These are phyloP conservation scores for Chanos chanos DNA, from an alignment of 2,797 vertebrate species.

Conservation along the genomic window DNA sequence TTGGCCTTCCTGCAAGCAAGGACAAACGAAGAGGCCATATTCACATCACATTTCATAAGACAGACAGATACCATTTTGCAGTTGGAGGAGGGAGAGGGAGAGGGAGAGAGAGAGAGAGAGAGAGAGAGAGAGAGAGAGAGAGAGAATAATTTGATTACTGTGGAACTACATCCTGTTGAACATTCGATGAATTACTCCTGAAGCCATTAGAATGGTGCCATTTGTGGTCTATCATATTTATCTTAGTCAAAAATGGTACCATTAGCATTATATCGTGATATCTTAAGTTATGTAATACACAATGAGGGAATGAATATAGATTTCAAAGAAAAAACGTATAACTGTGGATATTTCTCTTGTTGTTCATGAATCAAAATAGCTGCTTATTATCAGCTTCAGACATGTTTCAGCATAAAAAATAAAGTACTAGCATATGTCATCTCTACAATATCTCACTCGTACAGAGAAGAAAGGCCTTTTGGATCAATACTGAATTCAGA, in stretches of 20 bases:
- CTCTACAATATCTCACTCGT: too few species aligned
- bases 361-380: too few species aligned
- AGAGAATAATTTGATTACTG: constrained; percentile 12
- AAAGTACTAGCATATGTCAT: too few species aligned
- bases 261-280: not conserved
- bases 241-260: not conserved
- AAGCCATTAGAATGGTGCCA: not conserved
- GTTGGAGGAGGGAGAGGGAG: too few species aligned
- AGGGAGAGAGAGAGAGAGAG: too few species aligned
- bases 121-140: not conserved
- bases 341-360: too few species aligned
- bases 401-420: too few species aligned
- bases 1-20: constrained; percentile 86
- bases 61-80: too few species aligned
- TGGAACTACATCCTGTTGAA: constrained; percentile 22
- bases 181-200: constrained; percentile 28
- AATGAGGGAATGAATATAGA: not conserved
- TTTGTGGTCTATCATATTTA: not conserved
- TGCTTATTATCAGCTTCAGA: too few species aligned
- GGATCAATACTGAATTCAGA: too few species aligned
- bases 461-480: too few species aligned
- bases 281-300: too few species aligned
- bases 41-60: not conserved
- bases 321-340: not conserved
- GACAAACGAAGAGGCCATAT: not conserved